A percentile compares a stretch with the other conserved stretches of the same genome.
These are phyloP conservation scores for Arrhamphus sclerolepis DNA, from an alignment of 2,797 vertebrate species.

Conservation along the genomic window DNA sequence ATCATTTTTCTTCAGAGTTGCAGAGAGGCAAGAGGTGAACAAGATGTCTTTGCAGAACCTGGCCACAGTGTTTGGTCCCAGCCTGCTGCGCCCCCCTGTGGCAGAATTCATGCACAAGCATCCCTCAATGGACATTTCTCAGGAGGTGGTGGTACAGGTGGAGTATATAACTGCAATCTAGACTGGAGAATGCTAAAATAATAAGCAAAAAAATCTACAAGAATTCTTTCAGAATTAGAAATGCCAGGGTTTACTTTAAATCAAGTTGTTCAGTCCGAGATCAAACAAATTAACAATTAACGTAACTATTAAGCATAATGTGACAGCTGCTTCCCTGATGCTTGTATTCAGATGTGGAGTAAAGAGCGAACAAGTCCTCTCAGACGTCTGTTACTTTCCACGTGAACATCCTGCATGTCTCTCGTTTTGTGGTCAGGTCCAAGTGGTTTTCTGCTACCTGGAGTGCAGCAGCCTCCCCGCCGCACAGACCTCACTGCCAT, in stretches of 20 bases:
- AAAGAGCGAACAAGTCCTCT: background rate
- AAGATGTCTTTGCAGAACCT: conserved; percentile 81
- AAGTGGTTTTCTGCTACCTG: conserved; percentile 79
- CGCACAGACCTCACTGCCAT: conserved; percentile 63
- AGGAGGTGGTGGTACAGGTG: conserved; percentile 82
- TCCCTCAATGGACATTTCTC: conserved; percentile 72
- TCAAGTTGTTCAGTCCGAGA: no score
- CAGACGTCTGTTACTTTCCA: background rate
- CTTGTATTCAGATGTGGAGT: background rate
- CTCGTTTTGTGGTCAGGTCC: conserved; percentile 67
- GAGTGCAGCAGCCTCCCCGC: conserved; percentile 75
- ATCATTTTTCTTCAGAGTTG: conserved; percentile 58
- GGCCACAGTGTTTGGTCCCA: conserved; percentile 83
- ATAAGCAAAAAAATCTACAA: no score
- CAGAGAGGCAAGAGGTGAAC: conserved; percentile 71
- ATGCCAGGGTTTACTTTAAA: no score
- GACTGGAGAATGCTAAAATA: no score
- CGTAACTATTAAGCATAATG: no score
- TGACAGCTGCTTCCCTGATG: background rate
- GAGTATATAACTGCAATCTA: background rate
- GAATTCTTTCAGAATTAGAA: no score
- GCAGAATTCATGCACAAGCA: conserved; percentile 34
- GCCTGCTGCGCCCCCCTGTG: conserved; percentile 78
- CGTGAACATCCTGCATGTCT: conserved; percentile 2
- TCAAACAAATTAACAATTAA: no score